Conservation (phyloP, 2,888 invertebrate species). For the Lomographa bimaculata region DNA sequence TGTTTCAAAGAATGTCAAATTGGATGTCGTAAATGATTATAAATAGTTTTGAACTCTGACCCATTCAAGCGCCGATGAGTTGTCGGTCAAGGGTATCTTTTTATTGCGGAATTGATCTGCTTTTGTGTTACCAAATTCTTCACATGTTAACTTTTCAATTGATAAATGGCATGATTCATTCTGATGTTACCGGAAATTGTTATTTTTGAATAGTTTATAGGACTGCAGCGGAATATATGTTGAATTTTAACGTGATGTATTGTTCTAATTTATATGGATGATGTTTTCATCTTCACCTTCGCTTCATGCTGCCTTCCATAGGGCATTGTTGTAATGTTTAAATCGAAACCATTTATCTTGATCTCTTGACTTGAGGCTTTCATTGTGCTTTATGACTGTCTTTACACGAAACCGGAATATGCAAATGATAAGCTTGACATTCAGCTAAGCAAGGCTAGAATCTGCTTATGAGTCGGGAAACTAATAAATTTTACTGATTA, state of each 20-base stretch:
- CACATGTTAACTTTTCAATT: slow-evolving; percentile 23
- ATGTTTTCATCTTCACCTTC: slow-evolving; percentile 34
- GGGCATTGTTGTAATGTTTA: slow-evolving; percentile 24
- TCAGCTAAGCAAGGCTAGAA: slow-evolving; percentile 50
- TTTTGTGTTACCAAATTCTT: slow-evolving; percentile 43
- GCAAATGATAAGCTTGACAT: slow-evolving; percentile 52
- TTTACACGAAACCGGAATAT: slow-evolving; percentile 25
- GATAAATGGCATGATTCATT: slow-evolving; percentile 8
- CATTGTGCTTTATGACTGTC: slow-evolving; percentile 15
- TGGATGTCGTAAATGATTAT: slow-evolving; percentile 53
- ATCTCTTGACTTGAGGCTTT: slow-evolving; percentile 17
- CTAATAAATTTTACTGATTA: slow-evolving; percentile 50
- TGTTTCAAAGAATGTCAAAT: slow-evolving; percentile 42
- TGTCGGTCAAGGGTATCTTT: slow-evolving; percentile 59
- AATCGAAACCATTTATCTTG: slow-evolving; percentile 25
- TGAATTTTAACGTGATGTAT: slow-evolving; percentile 37
- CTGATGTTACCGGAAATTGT: slow-evolving; percentile 19
- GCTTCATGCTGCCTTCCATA: slow-evolving; percentile 24
- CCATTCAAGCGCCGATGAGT: slow-evolving; percentile 38
- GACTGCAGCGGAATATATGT: no score
- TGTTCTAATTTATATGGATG: slow-evolving; percentile 23
- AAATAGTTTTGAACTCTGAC: slow-evolving; percentile 68
- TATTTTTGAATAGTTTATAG: slow-evolving; percentile 11
- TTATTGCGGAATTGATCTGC: slow-evolving; percentile 42
- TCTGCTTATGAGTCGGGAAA: slow-evolving; percentile 47